Evolutionary conservation across 2,888 invertebrate genomes (phyloP), one percentile per base, ranked within the genome.

Genomic region (Plagiodera versicolora): DNA sequence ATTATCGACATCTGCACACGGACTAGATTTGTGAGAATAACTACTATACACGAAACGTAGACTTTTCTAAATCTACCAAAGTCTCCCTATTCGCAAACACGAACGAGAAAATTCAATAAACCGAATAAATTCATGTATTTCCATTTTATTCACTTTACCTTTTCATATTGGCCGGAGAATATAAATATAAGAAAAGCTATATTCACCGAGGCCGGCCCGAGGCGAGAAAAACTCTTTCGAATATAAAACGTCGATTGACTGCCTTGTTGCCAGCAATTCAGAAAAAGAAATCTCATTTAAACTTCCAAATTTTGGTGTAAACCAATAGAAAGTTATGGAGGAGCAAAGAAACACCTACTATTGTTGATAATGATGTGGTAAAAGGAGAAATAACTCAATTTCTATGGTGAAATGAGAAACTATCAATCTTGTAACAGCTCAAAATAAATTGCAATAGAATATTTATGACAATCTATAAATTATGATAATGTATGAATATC

Each of bases 221-320:
- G 71, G 72, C 72, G 66, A 55, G 65, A n/a, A n/a, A n/a, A n/a
- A 63, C 57, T 73, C 71, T 11, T 39, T 70, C 72, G 69, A 74
- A 76, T 74, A 76, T 77, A 76, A 77, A 77, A 77, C 74, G 74
- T 71, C 78, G 78, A 79, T 79, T 78, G 79, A 77, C 71, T 69
- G 73, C 75, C 77, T 78, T 76, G 79, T 79, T 79, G 79, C 78
- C 78, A 78, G 77, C 78, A 77, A 79, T 79, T 78, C 78, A 78
- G 78, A 77, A 77, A 77, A 78, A 78, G 79, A 79, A 79, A 79
- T 79, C 79, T 79, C 78, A 79, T 79, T 79, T 79, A 77, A 79
- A 79, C 74, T 77, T 79, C 77, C 77, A 70, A 75, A 78, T 77
- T 77, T 77, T 72, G 57, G 46, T 60, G 11, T 32, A 32, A 2